Percentiles rank a stretch among this genome's conserved stretches.
phyloP scores from a whole-genome alignment of 1,140 invertebrate species.

The Euwallacea similis region DNA sequence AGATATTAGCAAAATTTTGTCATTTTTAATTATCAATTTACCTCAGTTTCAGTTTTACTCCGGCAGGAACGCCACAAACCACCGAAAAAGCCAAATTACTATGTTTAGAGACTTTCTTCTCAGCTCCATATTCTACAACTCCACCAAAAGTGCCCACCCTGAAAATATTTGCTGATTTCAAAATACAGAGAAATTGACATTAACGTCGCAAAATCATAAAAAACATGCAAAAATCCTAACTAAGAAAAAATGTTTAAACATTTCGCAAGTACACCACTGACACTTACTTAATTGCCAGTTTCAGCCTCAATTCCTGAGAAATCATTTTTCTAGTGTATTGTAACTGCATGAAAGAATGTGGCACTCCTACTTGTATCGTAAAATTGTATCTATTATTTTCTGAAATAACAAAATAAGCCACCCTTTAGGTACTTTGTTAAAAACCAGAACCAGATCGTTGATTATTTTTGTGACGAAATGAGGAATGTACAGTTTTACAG shows the following conservation, averaged over 20 bases:
- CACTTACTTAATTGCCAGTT: constrained; percentile 75
- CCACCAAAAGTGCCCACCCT: constrained; percentile 87
- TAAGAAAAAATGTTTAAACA: constrained; percentile 14
- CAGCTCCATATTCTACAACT: constrained; percentile 85
- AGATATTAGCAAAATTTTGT: background rate
- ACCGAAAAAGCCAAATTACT: constrained; percentile 85
- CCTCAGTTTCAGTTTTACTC: constrained; percentile 88
- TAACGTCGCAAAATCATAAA: too few relatives aligned
- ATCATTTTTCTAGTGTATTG: constrained; percentile 78
- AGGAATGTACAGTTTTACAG: too few relatives aligned
- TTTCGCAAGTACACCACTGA: background rate
- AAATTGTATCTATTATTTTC: constrained; percentile 61
- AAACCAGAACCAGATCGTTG: background rate
- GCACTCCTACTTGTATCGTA: constrained; percentile 77
- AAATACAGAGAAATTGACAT: too few relatives aligned
- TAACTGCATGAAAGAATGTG: constrained; percentile 75
- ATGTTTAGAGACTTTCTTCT: constrained; percentile 90
- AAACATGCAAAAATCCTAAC: constrained; percentile 37
- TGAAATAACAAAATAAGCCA: constrained; percentile 35
- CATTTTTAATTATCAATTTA: constrained; percentile 50
- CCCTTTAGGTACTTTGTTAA: constrained; percentile 6
- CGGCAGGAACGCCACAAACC: constrained; percentile 79
- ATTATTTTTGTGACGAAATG: too few relatives aligned
- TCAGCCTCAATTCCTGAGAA: constrained; percentile 75
- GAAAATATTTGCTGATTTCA: background rate